These are phyloP conservation scores for Meta bourneti DNA, from an alignment of 2,888 invertebrate species.

Conservation along the genomic window DNA sequence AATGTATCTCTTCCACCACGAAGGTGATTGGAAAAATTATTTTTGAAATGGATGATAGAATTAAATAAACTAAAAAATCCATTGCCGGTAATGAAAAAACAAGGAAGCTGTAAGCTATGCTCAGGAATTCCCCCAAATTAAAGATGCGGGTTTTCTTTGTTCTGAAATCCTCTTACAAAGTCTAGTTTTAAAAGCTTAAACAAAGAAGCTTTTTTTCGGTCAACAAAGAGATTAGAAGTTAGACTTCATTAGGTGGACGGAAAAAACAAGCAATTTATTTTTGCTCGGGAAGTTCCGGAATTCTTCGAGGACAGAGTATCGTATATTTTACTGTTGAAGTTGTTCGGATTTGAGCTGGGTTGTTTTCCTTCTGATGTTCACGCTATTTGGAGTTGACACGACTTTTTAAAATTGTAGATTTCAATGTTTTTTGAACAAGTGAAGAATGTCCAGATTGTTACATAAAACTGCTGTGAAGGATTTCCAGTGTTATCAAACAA, in stretches of 20 bases:
- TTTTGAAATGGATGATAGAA: not conserved
- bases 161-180: slow-evolving; percentile 59
- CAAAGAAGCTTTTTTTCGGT: slow-evolving; percentile 39
- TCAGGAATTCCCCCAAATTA: slow-evolving; percentile 44
- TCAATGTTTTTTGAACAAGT: not conserved
- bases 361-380: not conserved
- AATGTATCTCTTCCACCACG: not conserved
- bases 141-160: slow-evolving; percentile 55
- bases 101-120: not conserved
- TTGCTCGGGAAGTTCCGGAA: not conserved
- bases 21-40: not conserved
- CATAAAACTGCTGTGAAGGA: too few relatives aligned
- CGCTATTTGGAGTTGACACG: not conserved
- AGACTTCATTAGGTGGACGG: slow-evolving; percentile 60
- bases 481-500: too few relatives aligned
- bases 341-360: not conserved
- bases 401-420: not conserved
- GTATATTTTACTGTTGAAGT: not conserved
- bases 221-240: slow-evolving; percentile 70
- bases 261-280: slow-evolving; percentile 65
- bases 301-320: not conserved
- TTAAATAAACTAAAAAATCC: not conserved
- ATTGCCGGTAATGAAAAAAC: not conserved
- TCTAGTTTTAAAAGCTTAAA: slow-evolving; percentile 66
- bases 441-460: too few relatives aligned